These are phyloP conservation scores for Apamea epomidion DNA, from an alignment of 2,888 invertebrate genomes.

Conservation along the genomic window DNA sequence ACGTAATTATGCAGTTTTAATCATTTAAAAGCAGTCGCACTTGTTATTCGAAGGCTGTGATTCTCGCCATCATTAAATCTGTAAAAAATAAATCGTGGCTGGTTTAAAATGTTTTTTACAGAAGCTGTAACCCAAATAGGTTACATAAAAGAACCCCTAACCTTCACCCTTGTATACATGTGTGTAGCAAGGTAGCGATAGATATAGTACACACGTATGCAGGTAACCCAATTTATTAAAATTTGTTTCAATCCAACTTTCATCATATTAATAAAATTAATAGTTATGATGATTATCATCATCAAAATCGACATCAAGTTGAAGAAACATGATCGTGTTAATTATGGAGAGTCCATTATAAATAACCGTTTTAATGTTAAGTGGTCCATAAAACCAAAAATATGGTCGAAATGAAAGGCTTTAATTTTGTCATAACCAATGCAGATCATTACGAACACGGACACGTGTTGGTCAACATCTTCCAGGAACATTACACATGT, in stretches of 20 bases:
- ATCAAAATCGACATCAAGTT: constrained; percentile 27
- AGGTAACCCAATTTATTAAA: constrained; percentile 44
- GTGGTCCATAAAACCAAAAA: constrained; percentile 41
- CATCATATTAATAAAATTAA: constrained; percentile 28
- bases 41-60: constrained; percentile 5
- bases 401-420: constrained; percentile 34
- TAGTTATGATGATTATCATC: constrained; percentile 38
- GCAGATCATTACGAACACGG: constrained; percentile 39
- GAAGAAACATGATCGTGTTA: constrained; percentile 24
- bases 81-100: background rate
- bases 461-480: constrained; percentile 45
- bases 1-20: background rate
- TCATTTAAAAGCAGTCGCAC: background rate
- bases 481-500: constrained; percentile 51
- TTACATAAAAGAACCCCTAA: background rate
- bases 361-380: constrained; percentile 26
- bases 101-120: constrained; percentile 3
- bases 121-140: background rate
- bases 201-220: constrained; percentile 21
- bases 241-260: constrained; percentile 1
- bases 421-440: constrained; percentile 40
- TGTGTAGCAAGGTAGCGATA: background rate
- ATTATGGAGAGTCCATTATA: constrained; percentile 12
- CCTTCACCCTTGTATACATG: background rate
- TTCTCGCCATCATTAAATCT: background rate